Conservation (phyloP, 2,797 vertebrate genomes). For the Hydrophis major region DNA sequence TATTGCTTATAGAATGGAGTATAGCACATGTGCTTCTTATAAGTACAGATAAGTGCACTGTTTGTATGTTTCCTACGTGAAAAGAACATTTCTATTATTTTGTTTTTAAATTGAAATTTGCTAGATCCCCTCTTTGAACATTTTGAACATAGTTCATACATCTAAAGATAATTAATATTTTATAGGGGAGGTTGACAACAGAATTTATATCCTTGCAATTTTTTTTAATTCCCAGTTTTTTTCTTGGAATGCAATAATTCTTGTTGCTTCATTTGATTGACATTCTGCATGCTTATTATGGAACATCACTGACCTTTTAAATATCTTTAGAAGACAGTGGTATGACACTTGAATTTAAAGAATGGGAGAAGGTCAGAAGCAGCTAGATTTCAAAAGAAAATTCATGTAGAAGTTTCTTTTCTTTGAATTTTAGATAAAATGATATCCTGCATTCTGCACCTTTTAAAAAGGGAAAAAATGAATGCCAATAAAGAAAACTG, state of each 20-base stretch:
- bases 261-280: constrained; percentile 14
- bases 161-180: background rate
- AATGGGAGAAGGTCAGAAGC: background rate
- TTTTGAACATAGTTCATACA: background rate
- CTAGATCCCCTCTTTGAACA: background rate
- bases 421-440: background rate
- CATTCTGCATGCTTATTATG: background rate
- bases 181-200: background rate
- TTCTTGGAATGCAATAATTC: background rate
- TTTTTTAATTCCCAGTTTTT: background rate
- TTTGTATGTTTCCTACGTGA: constrained; percentile 11
- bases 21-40: background rate
- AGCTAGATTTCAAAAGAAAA: background rate
- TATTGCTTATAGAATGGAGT: background rate
- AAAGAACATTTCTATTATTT: background rate
- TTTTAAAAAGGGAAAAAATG: background rate
- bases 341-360: background rate
- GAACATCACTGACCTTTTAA: constrained; percentile 7
- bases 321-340: background rate
- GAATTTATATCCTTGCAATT: background rate
- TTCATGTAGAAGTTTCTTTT: background rate
- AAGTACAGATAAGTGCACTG: background rate
- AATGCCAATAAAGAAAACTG: background rate
- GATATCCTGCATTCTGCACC: background rate
- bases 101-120: background rate